Evolutionary conservation across 1,140 invertebrate species (phyloP).

Genomic region (Bombyx mandarina): DNA sequence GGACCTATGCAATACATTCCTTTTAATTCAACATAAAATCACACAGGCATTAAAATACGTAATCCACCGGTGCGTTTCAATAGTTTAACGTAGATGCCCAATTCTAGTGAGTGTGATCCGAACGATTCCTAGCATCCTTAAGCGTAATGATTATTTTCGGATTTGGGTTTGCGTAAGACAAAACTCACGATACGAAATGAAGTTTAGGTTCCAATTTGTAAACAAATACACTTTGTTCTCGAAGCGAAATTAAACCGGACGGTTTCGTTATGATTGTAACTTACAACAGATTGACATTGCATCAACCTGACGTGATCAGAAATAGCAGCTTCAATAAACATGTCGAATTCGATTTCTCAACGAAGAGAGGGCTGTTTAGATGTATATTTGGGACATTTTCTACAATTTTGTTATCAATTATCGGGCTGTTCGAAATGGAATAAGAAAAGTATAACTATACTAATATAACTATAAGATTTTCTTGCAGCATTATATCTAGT

Average conservation of each 20-base stretch:
- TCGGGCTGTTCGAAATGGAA: not conserved
- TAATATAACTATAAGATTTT: too few species aligned
- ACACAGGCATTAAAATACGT: conserved; percentile 34
- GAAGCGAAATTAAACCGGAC: conserved; percentile 29
- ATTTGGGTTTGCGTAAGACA: conserved; percentile 29
- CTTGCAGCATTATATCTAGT: too few species aligned
- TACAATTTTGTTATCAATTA: not conserved
- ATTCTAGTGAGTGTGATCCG: too few species aligned
- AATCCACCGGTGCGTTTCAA: too few species aligned
- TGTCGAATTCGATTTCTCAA: conserved; percentile 18
- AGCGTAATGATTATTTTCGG: conserved; percentile 34
- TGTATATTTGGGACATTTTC: not conserved
- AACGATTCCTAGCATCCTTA: conserved; percentile 29
- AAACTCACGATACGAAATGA: conserved; percentile 18
- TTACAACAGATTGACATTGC: conserved; percentile 33
- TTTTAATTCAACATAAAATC: conserved; percentile 22
- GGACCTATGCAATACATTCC: conserved; percentile 49
- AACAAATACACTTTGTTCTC: conserved; percentile 30
- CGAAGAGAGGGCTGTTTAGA: conserved; percentile 1
- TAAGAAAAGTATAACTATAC: not conserved
- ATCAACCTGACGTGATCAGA: conserved; percentile 26
- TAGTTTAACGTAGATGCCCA: too few species aligned
- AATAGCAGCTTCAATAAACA: conserved; percentile 34
- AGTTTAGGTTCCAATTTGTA: conserved; percentile 16
- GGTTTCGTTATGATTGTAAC: conserved; percentile 16